A percentile compares a stretch with the other conserved stretches of the same genome.
Conservation (phyloP, 2,797 vertebrate species). For the Tamandua tetradactyla region DNA sequence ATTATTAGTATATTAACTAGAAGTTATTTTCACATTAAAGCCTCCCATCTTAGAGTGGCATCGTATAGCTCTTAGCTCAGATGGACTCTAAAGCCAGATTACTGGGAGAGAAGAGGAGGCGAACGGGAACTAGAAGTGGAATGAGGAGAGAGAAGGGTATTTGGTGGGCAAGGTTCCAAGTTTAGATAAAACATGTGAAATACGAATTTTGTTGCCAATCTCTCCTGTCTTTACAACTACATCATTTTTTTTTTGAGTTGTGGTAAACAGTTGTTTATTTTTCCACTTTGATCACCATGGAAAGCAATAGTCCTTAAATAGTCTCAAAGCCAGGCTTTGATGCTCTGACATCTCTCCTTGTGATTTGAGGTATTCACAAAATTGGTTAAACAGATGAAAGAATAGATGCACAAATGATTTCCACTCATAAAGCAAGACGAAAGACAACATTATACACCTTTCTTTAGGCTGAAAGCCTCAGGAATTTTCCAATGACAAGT, state of each 20-base stretch:
- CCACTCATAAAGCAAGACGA: not conserved
- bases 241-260: constrained; percentile 6
- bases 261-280: not conserved
- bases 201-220: not conserved
- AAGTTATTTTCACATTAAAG: not conserved
- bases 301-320: not conserved
- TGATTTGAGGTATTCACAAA: not conserved
- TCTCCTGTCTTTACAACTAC: not conserved
- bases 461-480: not conserved
- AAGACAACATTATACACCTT: not conserved
- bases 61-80: not conserved
- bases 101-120: not conserved
- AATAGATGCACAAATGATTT: not conserved
- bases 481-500: not conserved
- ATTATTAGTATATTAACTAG: not conserved
- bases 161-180: not conserved
- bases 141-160: not conserved
- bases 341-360: not conserved
- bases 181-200: not conserved
- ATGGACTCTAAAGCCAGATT: not conserved
- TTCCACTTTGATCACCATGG: not conserved
- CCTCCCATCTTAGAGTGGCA: not conserved
- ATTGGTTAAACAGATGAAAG: not conserved
- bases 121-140: not conserved
- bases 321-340: not conserved